A percentile compares a stretch with the other conserved stretches of the same genome.
Conservation (phyloP, 53 echinoderm and acorn worm genomes). For the Antedon mediterranea region DNA sequence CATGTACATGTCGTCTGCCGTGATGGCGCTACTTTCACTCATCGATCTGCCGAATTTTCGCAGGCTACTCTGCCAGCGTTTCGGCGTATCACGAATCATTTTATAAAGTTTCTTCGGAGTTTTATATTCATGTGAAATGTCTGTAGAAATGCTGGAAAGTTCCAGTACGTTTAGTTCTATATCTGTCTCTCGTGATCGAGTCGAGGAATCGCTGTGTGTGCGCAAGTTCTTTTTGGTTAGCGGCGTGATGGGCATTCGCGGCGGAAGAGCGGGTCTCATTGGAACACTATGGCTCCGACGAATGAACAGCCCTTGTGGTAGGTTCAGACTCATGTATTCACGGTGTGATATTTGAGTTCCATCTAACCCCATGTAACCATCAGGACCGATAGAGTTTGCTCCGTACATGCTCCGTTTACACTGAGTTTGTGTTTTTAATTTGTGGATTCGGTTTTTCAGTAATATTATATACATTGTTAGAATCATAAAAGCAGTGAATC, state of each 20-base stretch:
- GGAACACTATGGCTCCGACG: conserved; percentile 54
- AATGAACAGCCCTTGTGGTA: conserved; percentile 72
- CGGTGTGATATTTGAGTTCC: conserved; percentile 77
- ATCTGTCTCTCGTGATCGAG: conserved; percentile 3
- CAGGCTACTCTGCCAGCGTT: conserved; percentile 11
- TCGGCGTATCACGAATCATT: conserved; percentile 9
- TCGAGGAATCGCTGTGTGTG: conserved; percentile 11
- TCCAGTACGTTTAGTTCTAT: background rate
- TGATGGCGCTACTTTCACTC: conserved; percentile 3
- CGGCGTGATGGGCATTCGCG: background rate
- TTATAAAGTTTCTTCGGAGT: background rate
- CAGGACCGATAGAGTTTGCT: conserved; percentile 32
- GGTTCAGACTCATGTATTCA: conserved; percentile 89
- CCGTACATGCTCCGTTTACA: conserved; percentile 23
- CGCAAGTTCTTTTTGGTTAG: background rate
- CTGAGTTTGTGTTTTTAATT: conserved; percentile 35
- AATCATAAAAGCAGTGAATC: conserved; percentile 23
- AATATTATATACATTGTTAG: conserved; percentile 53
- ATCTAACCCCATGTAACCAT: conserved; percentile 93
- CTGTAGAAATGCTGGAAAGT: background rate
- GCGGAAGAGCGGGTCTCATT: conserved; percentile 27
- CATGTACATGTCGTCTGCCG: background rate
- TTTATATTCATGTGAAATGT: background rate
- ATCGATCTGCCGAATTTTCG: conserved; percentile 12
- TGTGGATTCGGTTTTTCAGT: conserved; percentile 45